Evolutionary conservation across 2,113 vertebrate genomes (phyloP).

Genomic region (Tetrao urogallus): DNA sequence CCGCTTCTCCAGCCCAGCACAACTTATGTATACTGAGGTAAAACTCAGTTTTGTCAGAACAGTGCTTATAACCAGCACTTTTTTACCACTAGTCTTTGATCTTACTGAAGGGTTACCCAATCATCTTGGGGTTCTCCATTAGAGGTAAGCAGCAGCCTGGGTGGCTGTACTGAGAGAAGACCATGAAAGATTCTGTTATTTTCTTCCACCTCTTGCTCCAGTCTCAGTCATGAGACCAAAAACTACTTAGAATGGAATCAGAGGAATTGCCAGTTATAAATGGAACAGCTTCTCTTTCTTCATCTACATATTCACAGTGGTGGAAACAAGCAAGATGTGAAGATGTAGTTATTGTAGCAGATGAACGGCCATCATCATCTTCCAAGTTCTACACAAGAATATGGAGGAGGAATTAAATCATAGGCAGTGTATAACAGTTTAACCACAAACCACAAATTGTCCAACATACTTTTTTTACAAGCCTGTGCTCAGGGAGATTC

Average conservation of each 20-base stretch:
- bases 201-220: background rate
- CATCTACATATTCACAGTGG: background rate
- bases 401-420: conserved; percentile 46
- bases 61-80: background rate
- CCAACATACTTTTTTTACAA: conserved; percentile 4
- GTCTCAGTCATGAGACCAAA: background rate
- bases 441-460: background rate
- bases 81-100: background rate
- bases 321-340: conserved; percentile 25
- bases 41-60: background rate
- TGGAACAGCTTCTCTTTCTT: conserved; percentile 23
- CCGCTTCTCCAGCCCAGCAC: rapidly evolving
- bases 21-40: background rate
- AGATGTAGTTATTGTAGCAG: conserved; percentile 23
- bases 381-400: conserved; percentile 40
- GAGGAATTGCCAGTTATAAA: conserved; percentile 27
- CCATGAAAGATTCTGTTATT: background rate
- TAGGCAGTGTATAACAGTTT: background rate
- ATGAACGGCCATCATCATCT: background rate
- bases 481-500: background rate
- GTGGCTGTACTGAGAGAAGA: background rate
- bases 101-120: background rate
- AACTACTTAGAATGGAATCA: conserved; percentile 2
- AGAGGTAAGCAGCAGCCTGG: background rate
- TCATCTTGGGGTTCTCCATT: background rate